Base-by-base conservation (phyloP, 1,140 invertebrate genomes). In the Carcinoscorpius rotundicauda region DNA sequence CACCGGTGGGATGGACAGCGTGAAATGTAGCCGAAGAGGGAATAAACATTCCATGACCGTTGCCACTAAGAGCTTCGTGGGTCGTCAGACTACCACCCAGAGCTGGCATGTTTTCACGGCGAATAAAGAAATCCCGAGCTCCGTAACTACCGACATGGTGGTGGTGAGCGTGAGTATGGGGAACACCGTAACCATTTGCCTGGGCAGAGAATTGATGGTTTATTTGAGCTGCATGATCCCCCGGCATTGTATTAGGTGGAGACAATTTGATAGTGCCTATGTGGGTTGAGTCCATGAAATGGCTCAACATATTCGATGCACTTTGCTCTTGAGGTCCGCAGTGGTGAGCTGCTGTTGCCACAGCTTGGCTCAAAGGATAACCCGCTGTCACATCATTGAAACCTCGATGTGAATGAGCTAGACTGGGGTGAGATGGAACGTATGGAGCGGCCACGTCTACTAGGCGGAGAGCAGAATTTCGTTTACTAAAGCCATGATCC, bases 231-330 rank as follows among this genome's bases (percentile, higher is more conserved):
- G 71, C 67, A 5, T 68, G 71, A 63, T 69, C 69, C 60, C 75
- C 75, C 48, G 72, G 72, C 74, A 78, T 78, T 55, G 72, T 74
- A 66, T 79, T 76, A 55, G 81, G 78, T 8, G 87, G 87, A 65
- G 86, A 87, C 81, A 90, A 85, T 75, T 88, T 89, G 68, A 89
- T 78, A 52, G 79, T 77, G 53, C 85, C 85, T 73, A 87, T 80
- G 76, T 87, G 85, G 3, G 73, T 69, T 76, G 77, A 85, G 72
- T 89, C 87, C 78, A 89, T 84, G 73, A 89, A 89, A 48, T 86
- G 86, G 75, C 87, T 89, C 82, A 91, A 85, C 82, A 85, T 86
- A 59, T 73, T 76, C 58, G 66, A 9, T 6, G 61, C 52, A 49
- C 58, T 49, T 57, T 65, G 63, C 29, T 64, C 61, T 60, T 64